A percentile compares a stretch with the other conserved stretches of the same genome.
phyloP scores from a whole-genome alignment of 2,888 invertebrate species.

The Noctua fimbriata region DNA sequence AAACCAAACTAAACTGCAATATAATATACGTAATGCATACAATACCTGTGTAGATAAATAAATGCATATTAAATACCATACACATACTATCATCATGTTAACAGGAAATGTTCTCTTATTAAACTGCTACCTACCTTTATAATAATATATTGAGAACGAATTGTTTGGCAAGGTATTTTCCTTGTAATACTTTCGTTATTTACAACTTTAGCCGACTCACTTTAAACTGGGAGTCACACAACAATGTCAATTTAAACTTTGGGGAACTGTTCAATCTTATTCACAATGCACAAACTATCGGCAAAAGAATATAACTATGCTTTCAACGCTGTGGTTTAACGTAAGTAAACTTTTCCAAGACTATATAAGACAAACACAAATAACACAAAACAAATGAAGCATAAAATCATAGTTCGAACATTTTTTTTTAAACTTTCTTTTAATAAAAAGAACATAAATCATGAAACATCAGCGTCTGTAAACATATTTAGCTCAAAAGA shows the following conservation, averaged over 20 bases:
- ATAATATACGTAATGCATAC: no score
- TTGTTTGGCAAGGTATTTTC: neutral
- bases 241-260: conserved; percentile 50
- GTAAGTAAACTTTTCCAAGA: conserved; percentile 7
- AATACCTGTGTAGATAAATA: no score
- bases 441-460: neutral
- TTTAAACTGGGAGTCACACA: conserved; percentile 25
- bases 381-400: conserved; percentile 4
- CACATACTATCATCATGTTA: no score
- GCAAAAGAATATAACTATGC: neutral
- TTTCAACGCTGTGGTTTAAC: no score
- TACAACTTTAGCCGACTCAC: conserved; percentile 7
- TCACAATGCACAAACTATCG: conserved; percentile 19
- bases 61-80: no score
- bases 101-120: no score
- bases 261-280: conserved; percentile 30
- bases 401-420: neutral
- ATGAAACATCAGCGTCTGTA: no score
- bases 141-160: neutral
- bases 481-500: neutral
- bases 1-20: no score
- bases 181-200: neutral
- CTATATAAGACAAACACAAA: no score
- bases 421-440: neutral
- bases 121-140: neutral